Evolutionary conservation across 2,888 invertebrate species (phyloP), one percentile per base, ranked within the genome.

Genomic region (Blastobasis lacticolella): DNA sequence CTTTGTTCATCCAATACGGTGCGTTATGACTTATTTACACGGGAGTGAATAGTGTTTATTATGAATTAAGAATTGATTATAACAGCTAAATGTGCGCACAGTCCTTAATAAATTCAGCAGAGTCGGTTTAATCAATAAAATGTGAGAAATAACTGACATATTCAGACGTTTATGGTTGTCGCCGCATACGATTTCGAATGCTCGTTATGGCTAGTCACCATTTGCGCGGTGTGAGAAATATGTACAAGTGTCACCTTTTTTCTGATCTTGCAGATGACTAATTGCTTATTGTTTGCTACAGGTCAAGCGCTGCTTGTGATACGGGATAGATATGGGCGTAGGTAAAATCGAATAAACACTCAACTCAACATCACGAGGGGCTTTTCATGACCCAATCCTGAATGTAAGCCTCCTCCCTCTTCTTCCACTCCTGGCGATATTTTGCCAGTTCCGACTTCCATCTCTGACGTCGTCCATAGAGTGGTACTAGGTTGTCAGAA

Each of bases 91-190:
- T 55, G 62, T 50, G 59, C 58, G 50, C 60, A 56, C 57, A 59
- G 57, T 49, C 45, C 50, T 54, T 67, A 66, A 69, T 72, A 64
- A 66, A 75, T 70, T 70, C 61, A 70, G 60, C 46, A 59, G 57
- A 58, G 62, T 61, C 59, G 58, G 61, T 64, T 61, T 65, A 69
- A 76, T 78, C 72, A 71, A 74, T 76, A 73, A 77, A 74, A 79
- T 77, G 81, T 83, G 81, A 78, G 81, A 84, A 80, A 78, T 78
- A 71, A 62, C 68, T 82, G 79, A 78, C 81, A 84, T 81, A 80
- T 78, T 70, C 62, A 65, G 60, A 64, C 67, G 54, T 57, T 56
- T 67, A 70, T 62, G 67, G 64, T 49, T 55, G 59, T 62, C 55
- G 58, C 49, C 56, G 63, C 60, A 61, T 69, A 66, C 60, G 64